phyloP scores from a whole-genome alignment of 2,888 invertebrate genomes.

The Caenorhabditis plicata region DNA sequence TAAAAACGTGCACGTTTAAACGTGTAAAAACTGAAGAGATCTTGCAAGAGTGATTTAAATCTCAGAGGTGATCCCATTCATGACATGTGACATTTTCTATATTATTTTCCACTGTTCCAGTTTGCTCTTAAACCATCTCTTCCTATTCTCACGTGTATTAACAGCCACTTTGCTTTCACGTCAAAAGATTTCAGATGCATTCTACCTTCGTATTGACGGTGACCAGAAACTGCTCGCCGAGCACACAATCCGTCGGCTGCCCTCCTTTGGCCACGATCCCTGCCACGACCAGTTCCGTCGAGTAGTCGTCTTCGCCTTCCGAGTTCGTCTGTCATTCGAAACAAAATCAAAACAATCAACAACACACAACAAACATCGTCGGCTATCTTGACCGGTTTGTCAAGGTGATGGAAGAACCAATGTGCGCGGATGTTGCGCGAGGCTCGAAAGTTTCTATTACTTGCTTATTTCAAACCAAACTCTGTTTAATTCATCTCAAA shows the following conservation, averaged over 20 bases:
- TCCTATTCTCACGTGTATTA: too few species aligned
- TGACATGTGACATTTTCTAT: too few species aligned
- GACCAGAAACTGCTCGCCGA: constrained; percentile 37
- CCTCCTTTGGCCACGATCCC: constrained; percentile 41
- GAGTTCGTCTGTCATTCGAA: not conserved
- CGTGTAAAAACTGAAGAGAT: too few species aligned
- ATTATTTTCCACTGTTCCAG: too few species aligned
- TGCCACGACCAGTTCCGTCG: constrained; percentile 38
- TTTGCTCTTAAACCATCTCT: too few species aligned
- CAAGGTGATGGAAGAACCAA: constrained; percentile 74
- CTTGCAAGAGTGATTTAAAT: too few species aligned
- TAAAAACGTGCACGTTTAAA: too few species aligned
- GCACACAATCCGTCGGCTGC: constrained; percentile 19
- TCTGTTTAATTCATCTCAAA: constrained; percentile 61
- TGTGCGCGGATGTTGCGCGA: constrained; percentile 77
- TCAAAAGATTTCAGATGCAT: not conserved
- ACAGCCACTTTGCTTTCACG: constrained; percentile 65
- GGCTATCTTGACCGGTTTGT: constrained; percentile 30
- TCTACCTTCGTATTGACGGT: constrained; percentile 40
- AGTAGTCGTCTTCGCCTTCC: constrained; percentile 11
- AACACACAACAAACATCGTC: constrained; percentile 1
- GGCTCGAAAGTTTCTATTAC: constrained; percentile 71
- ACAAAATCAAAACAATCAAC: not conserved
- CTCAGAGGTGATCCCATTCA: too few species aligned
- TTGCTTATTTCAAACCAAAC: not conserved